Percentiles rank a stretch among this genome's conserved stretches.
Conservation (phyloP, 2,888 invertebrate species). For the Drosophila borealis region DNA sequence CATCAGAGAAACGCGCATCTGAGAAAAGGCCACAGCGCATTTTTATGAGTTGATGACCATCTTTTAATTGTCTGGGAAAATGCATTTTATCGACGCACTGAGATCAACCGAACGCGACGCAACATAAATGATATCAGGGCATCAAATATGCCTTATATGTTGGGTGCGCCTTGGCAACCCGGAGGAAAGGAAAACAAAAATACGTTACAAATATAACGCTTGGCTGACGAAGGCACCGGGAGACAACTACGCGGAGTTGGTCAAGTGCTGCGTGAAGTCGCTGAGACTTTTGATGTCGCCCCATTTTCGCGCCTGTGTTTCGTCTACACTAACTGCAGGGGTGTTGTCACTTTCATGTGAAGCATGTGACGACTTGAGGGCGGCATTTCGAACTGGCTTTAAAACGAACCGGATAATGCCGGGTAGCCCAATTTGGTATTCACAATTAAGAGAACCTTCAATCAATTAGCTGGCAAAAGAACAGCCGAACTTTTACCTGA, state of each 20-base stretch:
- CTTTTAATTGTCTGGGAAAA: constrained; percentile 76
- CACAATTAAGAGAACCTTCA: too few relatives aligned
- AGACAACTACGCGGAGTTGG: constrained; percentile 42
- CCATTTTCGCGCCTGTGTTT: constrained; percentile 58
- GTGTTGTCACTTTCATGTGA: background rate
- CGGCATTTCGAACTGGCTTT: too few relatives aligned
- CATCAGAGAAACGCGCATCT: constrained; percentile 20
- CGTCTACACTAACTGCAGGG: constrained; percentile 23
- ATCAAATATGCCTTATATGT: constrained; percentile 19
- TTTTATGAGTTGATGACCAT: constrained; percentile 57
- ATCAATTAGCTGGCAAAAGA: too few relatives aligned
- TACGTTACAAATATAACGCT: constrained; percentile 75
- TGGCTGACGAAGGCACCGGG: constrained; percentile 47
- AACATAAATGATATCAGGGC: constrained; percentile 31
- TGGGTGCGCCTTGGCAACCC: constrained; percentile 15
- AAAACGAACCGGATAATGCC: too few relatives aligned
- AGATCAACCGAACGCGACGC: constrained; percentile 40
- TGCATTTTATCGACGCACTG: constrained; percentile 53
- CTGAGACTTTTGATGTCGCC: constrained; percentile 61
- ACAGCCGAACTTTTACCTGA: too few relatives aligned
- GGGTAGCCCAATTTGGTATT: too few relatives aligned
- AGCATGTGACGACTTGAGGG: background rate
- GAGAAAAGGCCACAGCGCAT: constrained; percentile 22
- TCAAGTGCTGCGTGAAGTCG: constrained; percentile 59
- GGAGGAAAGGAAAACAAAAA: constrained; percentile 40